Conservation (phyloP, 2,888 invertebrate genomes). For the Prenolepis imparis region DNA sequence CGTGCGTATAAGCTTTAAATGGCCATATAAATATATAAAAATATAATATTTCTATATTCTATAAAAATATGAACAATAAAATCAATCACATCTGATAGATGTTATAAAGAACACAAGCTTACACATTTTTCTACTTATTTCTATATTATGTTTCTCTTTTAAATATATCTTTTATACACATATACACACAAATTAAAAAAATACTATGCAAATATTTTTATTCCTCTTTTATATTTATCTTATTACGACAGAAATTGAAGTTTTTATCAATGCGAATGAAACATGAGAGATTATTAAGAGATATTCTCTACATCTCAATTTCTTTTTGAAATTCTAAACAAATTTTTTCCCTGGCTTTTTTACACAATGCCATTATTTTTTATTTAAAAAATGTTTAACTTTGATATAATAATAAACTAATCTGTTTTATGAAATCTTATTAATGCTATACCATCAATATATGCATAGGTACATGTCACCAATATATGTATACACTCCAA, state of each 20-base stretch:
- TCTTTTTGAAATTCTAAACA: background rate
- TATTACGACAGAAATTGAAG: background rate
- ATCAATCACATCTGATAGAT: background rate
- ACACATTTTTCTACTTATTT: slow-evolving; percentile 11
- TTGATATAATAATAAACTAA: background rate
- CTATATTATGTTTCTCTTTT: background rate
- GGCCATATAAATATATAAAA: slow-evolving; percentile 26
- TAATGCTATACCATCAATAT: background rate
- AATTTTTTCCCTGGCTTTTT: background rate
- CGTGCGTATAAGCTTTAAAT: slow-evolving; percentile 5
- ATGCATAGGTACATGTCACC: background rate
- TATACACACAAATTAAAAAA: background rate
- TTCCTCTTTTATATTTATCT: background rate
- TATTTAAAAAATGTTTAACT: background rate
- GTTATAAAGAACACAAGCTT: background rate
- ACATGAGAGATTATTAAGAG: background rate
- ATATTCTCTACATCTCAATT: background rate
- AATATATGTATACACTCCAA: background rate
- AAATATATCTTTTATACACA: background rate
- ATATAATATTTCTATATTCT: background rate
- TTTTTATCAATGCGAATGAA: slow-evolving; percentile 15
- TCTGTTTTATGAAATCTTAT: background rate
- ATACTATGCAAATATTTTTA: background rate
- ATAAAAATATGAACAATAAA: background rate
- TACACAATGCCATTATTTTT: background rate